phyloP scores from a whole-genome alignment of 2,113 vertebrate genomes.

The Rhinoptilus africanus region DNA sequence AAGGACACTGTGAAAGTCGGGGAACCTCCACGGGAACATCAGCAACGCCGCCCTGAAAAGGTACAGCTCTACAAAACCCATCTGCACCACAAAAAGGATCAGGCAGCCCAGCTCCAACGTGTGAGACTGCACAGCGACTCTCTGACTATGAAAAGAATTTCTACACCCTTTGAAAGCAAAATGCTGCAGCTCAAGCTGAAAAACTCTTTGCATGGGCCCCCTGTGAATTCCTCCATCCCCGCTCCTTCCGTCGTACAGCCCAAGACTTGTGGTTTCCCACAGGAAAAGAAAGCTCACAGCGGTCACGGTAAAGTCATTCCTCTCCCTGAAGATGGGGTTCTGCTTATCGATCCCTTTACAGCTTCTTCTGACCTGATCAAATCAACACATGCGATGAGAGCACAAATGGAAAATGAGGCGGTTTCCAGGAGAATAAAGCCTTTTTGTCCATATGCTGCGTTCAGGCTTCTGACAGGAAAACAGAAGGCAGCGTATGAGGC shows the following conservation, averaged over 20 bases:
- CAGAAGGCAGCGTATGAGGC: slow-evolving; percentile 50
- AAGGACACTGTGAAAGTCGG: slow-evolving; percentile 31
- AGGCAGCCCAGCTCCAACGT: not conserved
- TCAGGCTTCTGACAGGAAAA: slow-evolving; percentile 70
- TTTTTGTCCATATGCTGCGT: not conserved
- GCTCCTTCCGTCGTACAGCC: slow-evolving; percentile 17
- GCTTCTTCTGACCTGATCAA: not conserved
- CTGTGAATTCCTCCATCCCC: slow-evolving; percentile 62
- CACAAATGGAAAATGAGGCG: not conserved
- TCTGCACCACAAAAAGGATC: not conserved
- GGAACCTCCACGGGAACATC: slow-evolving; percentile 14
- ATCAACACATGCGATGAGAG: not conserved
- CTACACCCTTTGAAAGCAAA: slow-evolving; percentile 55
- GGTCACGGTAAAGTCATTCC: not conserved
- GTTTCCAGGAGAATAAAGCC: not conserved
- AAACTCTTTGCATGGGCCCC: slow-evolving; percentile 38
- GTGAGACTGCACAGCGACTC: not conserved
- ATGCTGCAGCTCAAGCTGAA: slow-evolving; percentile 51
- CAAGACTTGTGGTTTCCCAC: not conserved
- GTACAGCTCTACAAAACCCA: not conserved
- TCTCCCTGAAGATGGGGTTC: not conserved
- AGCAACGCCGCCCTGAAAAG: not conserved
- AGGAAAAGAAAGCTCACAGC: not conserved
- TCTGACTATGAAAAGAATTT: slow-evolving; percentile 31
- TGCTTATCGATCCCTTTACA: not conserved